Evolutionary conservation across 2,113 vertebrate species (phyloP).

Genomic region (Penelope pileata): DNA sequence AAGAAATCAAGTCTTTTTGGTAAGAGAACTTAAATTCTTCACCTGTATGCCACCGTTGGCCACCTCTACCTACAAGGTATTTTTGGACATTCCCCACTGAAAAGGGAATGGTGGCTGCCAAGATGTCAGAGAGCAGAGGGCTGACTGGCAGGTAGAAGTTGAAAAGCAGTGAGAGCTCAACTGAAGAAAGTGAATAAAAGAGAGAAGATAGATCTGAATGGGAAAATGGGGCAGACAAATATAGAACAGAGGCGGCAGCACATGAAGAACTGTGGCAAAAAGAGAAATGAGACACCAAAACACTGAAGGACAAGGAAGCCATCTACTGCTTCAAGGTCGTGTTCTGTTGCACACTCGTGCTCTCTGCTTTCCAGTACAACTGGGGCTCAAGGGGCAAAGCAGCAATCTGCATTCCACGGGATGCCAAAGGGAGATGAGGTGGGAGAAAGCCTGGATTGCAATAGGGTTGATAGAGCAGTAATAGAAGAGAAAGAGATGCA

Average conservation of each 20-base stretch:
- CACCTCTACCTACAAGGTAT: not conserved
- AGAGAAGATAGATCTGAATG: not conserved
- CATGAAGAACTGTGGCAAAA: not conserved
- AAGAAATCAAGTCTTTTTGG: not conserved
- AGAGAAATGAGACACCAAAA: not conserved
- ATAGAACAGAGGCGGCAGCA: not conserved
- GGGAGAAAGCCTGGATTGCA: not conserved
- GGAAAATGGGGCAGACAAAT: not conserved
- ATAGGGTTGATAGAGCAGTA: not conserved
- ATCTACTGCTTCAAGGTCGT: not conserved
- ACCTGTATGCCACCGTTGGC: fast-evolving
- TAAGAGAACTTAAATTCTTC: not conserved
- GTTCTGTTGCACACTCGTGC: not conserved
- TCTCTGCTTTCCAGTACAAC: not conserved
- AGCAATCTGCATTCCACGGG: not conserved
- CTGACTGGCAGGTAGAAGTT: not conserved
- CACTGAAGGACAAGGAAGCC: not conserved
- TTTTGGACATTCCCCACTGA: not conserved
- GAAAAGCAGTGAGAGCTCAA: not conserved
- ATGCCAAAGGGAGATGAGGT: not conserved
- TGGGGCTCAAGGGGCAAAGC: not conserved
- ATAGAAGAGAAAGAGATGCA: not conserved
- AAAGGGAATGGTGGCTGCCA: not conserved
- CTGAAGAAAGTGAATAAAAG: not conserved
- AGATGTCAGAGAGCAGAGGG: not conserved